Conservation (phyloP, 2,113 vertebrate species). For the Colossoma macropomum region DNA sequence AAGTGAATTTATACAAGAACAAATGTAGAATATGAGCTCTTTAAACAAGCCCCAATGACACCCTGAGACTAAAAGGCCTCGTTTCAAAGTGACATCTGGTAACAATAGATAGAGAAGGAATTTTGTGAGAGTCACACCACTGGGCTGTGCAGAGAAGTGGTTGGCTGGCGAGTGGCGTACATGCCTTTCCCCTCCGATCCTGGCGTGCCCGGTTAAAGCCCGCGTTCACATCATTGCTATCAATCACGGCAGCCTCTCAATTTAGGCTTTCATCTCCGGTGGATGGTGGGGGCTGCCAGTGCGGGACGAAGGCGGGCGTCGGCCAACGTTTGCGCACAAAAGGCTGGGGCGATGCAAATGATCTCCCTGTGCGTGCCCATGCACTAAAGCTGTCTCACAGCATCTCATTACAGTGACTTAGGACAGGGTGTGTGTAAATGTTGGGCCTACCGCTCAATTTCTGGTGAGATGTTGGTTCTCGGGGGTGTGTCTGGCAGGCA, state of each 20-base stretch:
- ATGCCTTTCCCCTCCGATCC: constrained; percentile 48
- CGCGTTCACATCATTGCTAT: constrained; percentile 36
- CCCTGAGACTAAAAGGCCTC: constrained; percentile 20
- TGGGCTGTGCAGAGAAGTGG: constrained; percentile 13
- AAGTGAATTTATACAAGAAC: neutral
- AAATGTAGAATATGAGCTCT: neutral
- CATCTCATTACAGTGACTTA: constrained; percentile 77
- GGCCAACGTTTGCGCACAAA: constrained; percentile 62
- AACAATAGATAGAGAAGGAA: constrained; percentile 55
- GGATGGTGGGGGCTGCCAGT: constrained; percentile 60
- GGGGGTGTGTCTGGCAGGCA: constrained; percentile 68
- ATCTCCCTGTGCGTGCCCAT: constrained; percentile 70
- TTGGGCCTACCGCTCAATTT: constrained; percentile 73
- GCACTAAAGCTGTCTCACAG: constrained; percentile 73
- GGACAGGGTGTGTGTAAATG: constrained; percentile 71
- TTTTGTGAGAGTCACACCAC: constrained; percentile 47
- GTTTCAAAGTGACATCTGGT: constrained; percentile 55
- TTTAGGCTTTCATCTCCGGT: constrained; percentile 66
- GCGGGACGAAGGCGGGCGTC: constrained; percentile 63
- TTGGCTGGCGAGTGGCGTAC: constrained; percentile 40
- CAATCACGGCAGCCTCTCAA: constrained; percentile 58
- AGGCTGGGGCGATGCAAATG: constrained; percentile 67
- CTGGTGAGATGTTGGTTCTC: constrained; percentile 65
- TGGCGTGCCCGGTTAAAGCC: constrained; percentile 51
- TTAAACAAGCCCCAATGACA: neutral